Percentiles rank a stretch among this genome's conserved stretches.
Conservation (phyloP, 2,888 invertebrate genomes). For the Andrena dorsata region DNA sequence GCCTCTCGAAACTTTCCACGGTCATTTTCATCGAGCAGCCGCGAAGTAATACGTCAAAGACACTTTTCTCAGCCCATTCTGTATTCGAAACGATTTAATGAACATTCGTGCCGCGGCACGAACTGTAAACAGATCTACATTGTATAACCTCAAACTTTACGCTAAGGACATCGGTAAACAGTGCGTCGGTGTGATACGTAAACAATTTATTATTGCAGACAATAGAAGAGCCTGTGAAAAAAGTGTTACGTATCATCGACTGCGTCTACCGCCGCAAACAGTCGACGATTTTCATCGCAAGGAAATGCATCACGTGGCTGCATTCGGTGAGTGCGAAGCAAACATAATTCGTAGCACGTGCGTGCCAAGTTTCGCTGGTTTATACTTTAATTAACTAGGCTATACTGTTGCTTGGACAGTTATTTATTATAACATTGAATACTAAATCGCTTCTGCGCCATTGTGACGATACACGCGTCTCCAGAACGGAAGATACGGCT, state of each 20-base stretch:
- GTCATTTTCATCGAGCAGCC: neutral
- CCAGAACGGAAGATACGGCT: neutral
- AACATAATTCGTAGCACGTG: neutral
- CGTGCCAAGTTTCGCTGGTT: neutral
- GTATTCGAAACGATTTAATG: neutral
- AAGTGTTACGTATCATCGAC: neutral
- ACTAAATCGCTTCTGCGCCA: neutral
- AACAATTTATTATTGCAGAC: neutral
- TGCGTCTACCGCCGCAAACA: neutral
- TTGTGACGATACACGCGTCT: neutral
- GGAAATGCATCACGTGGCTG: conserved; percentile 28
- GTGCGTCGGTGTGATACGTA: neutral
- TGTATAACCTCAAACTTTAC: conserved; percentile 53
- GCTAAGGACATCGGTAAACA: neutral
- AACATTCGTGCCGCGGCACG: neutral
- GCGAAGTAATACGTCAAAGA: neutral
- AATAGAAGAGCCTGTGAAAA: neutral
- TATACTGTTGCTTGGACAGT: too few relatives aligned
- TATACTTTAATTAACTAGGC: neutral
- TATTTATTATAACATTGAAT: neutral
- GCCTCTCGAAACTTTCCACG: conserved; percentile 10
- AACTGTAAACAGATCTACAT: neutral
- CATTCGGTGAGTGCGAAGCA: conserved; percentile 11
- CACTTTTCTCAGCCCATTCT: neutral
- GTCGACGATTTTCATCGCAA: neutral